Base-by-base conservation (phyloP, 2,113 vertebrate genomes). In the Phycodurus eques region DNA sequence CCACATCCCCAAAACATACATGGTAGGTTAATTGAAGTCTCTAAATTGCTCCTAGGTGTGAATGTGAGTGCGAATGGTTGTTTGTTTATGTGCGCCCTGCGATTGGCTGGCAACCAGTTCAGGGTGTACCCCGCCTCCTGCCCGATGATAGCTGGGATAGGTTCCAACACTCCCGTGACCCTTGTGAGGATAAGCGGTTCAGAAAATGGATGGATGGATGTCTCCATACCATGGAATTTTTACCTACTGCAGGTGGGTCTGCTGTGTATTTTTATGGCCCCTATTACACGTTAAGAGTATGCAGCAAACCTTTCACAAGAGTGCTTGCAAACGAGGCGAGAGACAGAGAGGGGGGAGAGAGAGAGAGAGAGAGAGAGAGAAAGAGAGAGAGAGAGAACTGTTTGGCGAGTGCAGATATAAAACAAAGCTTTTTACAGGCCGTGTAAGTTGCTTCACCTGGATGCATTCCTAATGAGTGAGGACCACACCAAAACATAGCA, bases 301-400 rank as follows among this genome's bases (percentile, higher is more conserved):
- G 31, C 71, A 53, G 80, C 71, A 84, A 84, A 84, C 75, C 81
- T 85, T 87, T 86, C 82, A 83, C 83, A 88, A 88, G 70, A 75
- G 63, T 68, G 76, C 72, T 76, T 19, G 51, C 73, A 76, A 83
- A 78, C 75, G 74, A 79, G 75, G 70, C 35, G 43, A 15, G 60
- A 68, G 75, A 33, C 56, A 57, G 56, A 27, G 27, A 27, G 27
- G 27, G 27, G 27, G 27, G 27, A 31, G 8, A 31, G 22, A 13
- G 22, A 4, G n/a, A 59, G 22, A 59, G 56, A 31, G 11, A 3
- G 27, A 27, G 56, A 11, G 22, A 59, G 27, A 59, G 56, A 53
- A 19, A 17, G 49, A 53, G 17, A 53, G 35, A 39, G 35, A 67
- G 70, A 56, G 57, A 57, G 53, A 74, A 31, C 65, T 57, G 51